Percentiles rank a stretch among this genome's conserved stretches.
phyloP scores from a whole-genome alignment of 2,888 invertebrate species.

The Heliconius sara region DNA sequence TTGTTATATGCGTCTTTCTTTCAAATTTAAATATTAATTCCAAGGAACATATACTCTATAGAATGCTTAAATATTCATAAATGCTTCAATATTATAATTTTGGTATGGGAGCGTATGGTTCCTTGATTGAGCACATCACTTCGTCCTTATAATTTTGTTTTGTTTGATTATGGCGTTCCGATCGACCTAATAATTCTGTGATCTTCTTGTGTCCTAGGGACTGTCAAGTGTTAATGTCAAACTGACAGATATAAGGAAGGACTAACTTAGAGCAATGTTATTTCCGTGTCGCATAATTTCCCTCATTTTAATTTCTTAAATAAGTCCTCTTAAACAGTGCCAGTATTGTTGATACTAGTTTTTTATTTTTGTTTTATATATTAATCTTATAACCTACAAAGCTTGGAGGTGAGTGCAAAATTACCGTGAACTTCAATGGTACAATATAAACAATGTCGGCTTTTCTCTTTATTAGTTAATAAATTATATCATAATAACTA shows the following conservation, averaged over 20 bases:
- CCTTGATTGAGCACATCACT: too few relatives aligned
- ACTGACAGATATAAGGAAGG: constrained; percentile 19
- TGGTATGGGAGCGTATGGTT: too few relatives aligned
- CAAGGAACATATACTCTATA: too few relatives aligned
- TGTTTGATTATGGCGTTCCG: too few relatives aligned
- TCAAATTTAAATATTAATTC: too few relatives aligned
- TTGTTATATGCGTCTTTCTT: too few relatives aligned
- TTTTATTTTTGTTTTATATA: not conserved
- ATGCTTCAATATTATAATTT: too few relatives aligned
- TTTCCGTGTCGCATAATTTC: constrained; percentile 13
- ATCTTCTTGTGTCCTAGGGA: not conserved
- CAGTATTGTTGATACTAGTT: not conserved
- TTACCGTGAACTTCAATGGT: constrained; percentile 19
- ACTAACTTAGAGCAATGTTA: constrained; percentile 6
- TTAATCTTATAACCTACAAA: constrained; percentile 1
- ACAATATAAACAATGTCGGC: constrained; percentile 26
- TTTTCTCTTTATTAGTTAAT: not conserved
- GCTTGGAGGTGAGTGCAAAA: constrained; percentile 3
- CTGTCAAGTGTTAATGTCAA: constrained; percentile 27
- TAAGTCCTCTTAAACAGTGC: not conserved
- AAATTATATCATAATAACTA: not conserved
- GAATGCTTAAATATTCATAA: too few relatives aligned
- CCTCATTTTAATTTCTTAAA: not conserved
- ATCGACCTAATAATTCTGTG: not conserved
- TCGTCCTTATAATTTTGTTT: too few relatives aligned